Base-by-base conservation (phyloP, 2,797 vertebrate genomes). In the Paguma larvata region DNA sequence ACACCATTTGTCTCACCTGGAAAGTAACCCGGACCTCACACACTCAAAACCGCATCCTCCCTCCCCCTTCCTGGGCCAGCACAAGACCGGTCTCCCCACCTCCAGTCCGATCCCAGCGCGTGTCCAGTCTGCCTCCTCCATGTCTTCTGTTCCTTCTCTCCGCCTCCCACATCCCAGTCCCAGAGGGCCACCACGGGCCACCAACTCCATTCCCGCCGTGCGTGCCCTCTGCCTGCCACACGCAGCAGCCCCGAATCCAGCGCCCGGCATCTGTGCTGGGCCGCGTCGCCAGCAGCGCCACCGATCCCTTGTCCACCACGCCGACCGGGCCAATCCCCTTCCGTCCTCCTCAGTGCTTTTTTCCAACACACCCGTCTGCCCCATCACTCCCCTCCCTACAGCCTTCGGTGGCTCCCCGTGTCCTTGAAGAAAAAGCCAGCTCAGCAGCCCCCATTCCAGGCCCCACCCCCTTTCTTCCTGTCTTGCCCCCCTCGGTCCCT, bases 301-400 rank as follows among this genome's bases (percentile, higher is more conserved):
- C 14, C 1, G 0, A n/a, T 51, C 48, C 44, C 56, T 18, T 59
- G n/a, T 41, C 70, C 34, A 82, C 11, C 62, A 11, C 1, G 3
- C 18, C 44, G 16, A 19, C 82, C 87, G 27, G 32, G 13, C 53
- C 86, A 34, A 9, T 6, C 46, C 27, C 34, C 46, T 12, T n/a
- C 62, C 32, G 7, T 15, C 65, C 41, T 77, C 77, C 67, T 67
- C 85, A 32, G 48, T 62, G 53, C 1, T 44, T n/a, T 53, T 46
- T 83, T 41, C 89, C 9, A 13, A 18, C 44, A 77, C 41, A 68
- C 72, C 79, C 72, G 62, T 41, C 3, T 72, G 34, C 44, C 48
- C 30, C 12, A 13, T 80, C 21, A 19, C 32, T 27, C n/a, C 78
- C 41, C 80, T 90, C 63, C 79, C n/a, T 21, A 56, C 95, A 91